These are phyloP conservation scores for Sebastes nivosus DNA, from an alignment of 2,797 vertebrate genomes.

Conservation along the genomic window DNA sequence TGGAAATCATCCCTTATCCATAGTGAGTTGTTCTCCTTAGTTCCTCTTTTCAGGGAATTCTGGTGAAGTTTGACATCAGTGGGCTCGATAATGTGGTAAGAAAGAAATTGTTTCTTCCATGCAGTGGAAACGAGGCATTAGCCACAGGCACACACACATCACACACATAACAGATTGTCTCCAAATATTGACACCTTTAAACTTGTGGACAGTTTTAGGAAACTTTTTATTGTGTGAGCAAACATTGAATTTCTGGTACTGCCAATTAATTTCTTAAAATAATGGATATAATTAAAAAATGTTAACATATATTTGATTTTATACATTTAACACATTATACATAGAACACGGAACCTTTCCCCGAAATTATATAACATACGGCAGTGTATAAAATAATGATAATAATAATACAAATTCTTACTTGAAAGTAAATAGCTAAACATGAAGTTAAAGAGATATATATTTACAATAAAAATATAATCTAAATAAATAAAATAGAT, in stretches of 20 bases:
- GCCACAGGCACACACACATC: background rate
- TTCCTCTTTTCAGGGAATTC: background rate
- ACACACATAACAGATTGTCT: background rate
- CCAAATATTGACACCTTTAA: background rate
- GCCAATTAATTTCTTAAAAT: background rate
- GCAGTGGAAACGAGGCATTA: too few species aligned
- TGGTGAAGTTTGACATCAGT: slow-evolving; percentile 35
- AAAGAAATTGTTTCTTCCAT: slow-evolving; percentile 15
- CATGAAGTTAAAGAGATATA: too few species aligned
- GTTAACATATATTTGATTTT: too few species aligned
- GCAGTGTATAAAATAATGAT: too few species aligned
- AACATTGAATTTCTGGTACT: background rate
- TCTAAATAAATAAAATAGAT: too few species aligned
- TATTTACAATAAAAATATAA: too few species aligned
- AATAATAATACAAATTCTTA: too few species aligned
- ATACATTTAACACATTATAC: too few species aligned
- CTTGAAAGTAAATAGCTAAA: too few species aligned
- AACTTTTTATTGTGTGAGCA: background rate
- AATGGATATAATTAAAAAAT: too few species aligned
- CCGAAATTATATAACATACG: too few species aligned
- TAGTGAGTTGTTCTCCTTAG: background rate
- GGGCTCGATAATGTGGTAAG: slow-evolving; percentile 6
- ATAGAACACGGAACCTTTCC: too few species aligned
- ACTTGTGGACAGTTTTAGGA: background rate
- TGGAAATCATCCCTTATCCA: background rate